A percentile compares a stretch with the other conserved stretches of the same genome.
These are phyloP conservation scores for Glyphotaelius pellucidus DNA, from an alignment of 2,888 invertebrate species.

Conservation along the genomic window DNA sequence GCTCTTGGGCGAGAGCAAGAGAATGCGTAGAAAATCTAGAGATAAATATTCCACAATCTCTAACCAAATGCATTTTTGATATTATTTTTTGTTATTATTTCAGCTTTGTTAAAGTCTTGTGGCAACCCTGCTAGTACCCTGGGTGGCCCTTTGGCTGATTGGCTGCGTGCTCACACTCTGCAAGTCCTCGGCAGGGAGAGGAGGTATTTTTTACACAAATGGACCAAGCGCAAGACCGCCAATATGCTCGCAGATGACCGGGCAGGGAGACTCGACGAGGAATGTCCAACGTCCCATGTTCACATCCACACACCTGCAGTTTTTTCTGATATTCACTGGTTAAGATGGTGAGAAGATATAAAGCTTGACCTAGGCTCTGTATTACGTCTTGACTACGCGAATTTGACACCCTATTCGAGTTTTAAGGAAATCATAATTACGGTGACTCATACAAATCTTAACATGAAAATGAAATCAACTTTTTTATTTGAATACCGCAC, in stretches of 20 bases:
- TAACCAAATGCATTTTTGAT: not conserved
- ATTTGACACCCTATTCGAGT: no score
- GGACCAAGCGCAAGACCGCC: slow-evolving; percentile 19
- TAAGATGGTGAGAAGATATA: not conserved
- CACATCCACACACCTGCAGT: not conserved
- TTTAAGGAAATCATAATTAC: no score
- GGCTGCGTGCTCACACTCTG: slow-evolving; percentile 51
- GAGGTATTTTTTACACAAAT: slow-evolving; percentile 28
- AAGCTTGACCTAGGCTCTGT: not conserved
- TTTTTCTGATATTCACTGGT: not conserved
- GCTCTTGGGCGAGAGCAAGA: not conserved
- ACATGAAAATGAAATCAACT: no score
- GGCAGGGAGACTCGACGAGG: not conserved
- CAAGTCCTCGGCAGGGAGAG: slow-evolving; percentile 42
- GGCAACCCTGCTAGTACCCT: slow-evolving; percentile 2
- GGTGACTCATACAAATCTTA: no score
- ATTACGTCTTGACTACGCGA: not conserved
- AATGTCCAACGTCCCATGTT: not conserved
- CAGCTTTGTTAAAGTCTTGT: not conserved
- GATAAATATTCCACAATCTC: not conserved
- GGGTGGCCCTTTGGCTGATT: slow-evolving; percentile 13
- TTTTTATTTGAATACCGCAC: no score
- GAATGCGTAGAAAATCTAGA: not conserved
- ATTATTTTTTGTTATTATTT: not conserved
- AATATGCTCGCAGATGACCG: slow-evolving; percentile 9